Conservation (phyloP, 2,888 invertebrate species). For the Megaustenia siamemsis region DNA sequence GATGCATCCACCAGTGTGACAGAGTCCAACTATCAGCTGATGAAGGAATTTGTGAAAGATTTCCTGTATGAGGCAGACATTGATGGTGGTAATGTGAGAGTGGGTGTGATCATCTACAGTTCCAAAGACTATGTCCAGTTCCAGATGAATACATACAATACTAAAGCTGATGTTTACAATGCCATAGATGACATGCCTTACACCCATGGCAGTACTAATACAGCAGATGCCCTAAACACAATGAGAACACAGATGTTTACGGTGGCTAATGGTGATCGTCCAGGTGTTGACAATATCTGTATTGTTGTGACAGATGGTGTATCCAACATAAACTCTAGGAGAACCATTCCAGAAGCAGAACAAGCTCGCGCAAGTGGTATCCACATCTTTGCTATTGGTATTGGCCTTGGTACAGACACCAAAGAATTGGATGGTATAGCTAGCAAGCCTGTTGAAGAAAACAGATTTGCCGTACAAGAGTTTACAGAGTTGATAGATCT, state of each 20-base stretch:
- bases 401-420: slow-evolving; percentile 65
- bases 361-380: slow-evolving; percentile 61
- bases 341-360: slow-evolving; percentile 71
- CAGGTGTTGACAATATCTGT: slow-evolving; percentile 68
- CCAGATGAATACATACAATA: slow-evolving; percentile 65
- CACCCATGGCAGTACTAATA: slow-evolving; percentile 68
- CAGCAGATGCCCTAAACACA: slow-evolving; percentile 64
- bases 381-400: slow-evolving; percentile 65
- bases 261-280: slow-evolving; percentile 67
- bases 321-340: slow-evolving; percentile 73
- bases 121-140: slow-evolving; percentile 68
- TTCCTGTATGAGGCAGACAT: slow-evolving; percentile 64
- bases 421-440: slow-evolving; percentile 69
- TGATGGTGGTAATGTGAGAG: slow-evolving; percentile 65
- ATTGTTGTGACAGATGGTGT: slow-evolving; percentile 75
- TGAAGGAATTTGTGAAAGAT: slow-evolving; percentile 64
- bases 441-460: slow-evolving; percentile 64
- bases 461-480: slow-evolving; percentile 64
- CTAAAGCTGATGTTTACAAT: slow-evolving; percentile 60
- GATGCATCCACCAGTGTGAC: slow-evolving; percentile 73
- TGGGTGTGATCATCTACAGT: slow-evolving; percentile 62
- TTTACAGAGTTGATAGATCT: slow-evolving; percentile 62
- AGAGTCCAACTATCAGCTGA: slow-evolving; percentile 63
- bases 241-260: slow-evolving; percentile 63
- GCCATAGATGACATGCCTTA: slow-evolving; percentile 69